A percentile compares a stretch with the other conserved stretches of the same genome.
Conservation (phyloP, 2,113 vertebrate species). For the Saguinus midas region DNA sequence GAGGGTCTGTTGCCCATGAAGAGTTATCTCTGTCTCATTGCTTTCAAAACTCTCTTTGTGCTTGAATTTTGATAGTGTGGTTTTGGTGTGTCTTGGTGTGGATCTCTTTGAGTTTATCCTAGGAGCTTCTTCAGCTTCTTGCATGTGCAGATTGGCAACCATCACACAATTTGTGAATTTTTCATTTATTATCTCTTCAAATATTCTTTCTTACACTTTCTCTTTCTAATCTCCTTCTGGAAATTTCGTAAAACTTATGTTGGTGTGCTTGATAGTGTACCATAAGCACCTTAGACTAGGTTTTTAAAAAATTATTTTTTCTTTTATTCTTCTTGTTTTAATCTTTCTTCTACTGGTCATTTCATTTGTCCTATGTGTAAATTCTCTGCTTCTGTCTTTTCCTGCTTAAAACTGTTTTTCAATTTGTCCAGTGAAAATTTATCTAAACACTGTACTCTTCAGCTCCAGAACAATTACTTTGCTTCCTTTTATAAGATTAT, state of each 20-base stretch:
- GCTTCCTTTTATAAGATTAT: background rate
- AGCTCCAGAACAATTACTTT: background rate
- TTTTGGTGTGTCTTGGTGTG: background rate
- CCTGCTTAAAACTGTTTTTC: background rate
- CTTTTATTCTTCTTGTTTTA: background rate
- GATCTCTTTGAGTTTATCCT: background rate
- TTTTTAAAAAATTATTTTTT: background rate
- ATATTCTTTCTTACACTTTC: background rate
- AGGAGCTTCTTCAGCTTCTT: background rate
- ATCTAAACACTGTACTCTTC: background rate
- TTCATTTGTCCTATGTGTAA: background rate
- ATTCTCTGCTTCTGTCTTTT: background rate
- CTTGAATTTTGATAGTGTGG: background rate
- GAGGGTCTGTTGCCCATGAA: background rate
- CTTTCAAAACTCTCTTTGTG: background rate
- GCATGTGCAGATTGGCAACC: background rate
- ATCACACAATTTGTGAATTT: background rate
- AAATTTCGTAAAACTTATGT: background rate
- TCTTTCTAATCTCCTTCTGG: background rate
- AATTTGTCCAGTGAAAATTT: background rate
- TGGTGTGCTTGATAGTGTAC: background rate
- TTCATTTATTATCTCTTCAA: background rate
- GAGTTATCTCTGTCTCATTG: background rate
- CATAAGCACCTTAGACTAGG: fast-evolving
- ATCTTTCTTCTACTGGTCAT: background rate